Base-by-base conservation (phyloP, 1,140 invertebrate genomes). In the Leptoteleia sp. region DNA sequence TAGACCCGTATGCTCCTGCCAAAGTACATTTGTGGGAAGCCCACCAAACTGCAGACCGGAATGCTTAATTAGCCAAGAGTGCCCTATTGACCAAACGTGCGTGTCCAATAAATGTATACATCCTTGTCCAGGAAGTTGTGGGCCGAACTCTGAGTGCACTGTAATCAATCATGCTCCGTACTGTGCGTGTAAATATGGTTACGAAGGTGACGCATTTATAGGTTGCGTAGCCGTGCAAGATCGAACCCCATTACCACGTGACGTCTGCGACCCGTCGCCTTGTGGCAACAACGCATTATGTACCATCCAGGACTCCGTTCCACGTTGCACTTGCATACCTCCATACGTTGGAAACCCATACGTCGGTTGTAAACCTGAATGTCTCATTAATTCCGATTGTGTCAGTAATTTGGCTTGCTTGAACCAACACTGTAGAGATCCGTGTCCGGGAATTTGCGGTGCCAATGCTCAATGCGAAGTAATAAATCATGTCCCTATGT, bases 1-100 rank as follows among this genome's bases (percentile, higher is more conserved):
- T 40, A 91, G 93, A 83, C 93, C 95, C 7, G 94, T 95, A 0
- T 95, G 94, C 82, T 95, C 94, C 3, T 96, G 94, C 81, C 90
- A 92, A 61, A 92, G 92, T 25, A 94, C 94, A 82, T 94, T 94
- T 78, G 91, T 93, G 31, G 94, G 94, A 35, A 92, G 91, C 80
- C 94, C 94, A 33, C 93, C 93, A 17, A 92, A 92, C 76, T 94
- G 93, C 82, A 88, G 92, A 82, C 93, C 93, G 5, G 93, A 94
- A 89, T 94, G 92, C 85, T 91, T 87, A 27, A 92, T 92, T 38
- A 93, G 92, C 81, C 84, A 91, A 0, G 93, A 94, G 79, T 94
- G 93, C 82, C 65, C 91, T 1, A 92, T 91, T 82, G 90, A 92
- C 70, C 82, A 84, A 35, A 93, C 92, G 29, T 94, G 93, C 81